Evolutionary conservation across 2,888 invertebrate genomes (phyloP).

Genomic region (Nymphalis urticae): DNA sequence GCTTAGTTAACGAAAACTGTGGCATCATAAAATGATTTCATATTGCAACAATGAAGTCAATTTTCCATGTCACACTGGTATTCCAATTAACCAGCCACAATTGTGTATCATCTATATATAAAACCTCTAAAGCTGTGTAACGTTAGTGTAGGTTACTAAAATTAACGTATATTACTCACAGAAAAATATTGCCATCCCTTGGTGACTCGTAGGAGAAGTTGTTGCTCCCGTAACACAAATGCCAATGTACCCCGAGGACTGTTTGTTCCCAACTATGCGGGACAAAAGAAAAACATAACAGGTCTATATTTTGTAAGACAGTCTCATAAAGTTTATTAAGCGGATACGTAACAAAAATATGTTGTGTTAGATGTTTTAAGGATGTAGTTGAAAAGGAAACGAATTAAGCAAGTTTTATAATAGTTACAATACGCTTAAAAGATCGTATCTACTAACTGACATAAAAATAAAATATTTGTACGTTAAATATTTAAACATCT

Average conservation of each 20-base stretch:
- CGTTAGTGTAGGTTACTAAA: conserved; percentile 36
- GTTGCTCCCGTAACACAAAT: conserved; percentile 95
- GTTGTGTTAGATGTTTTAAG: too few species aligned
- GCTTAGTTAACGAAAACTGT: too few species aligned
- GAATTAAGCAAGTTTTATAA: too few species aligned
- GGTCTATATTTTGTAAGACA: not conserved
- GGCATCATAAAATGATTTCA: conserved; percentile 1
- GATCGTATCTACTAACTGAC: too few species aligned
- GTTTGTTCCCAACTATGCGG: conserved; percentile 65
- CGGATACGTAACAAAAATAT: too few species aligned
- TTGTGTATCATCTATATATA: conserved; percentile 40
- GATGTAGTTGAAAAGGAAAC: too few species aligned
- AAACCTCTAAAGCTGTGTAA: conserved; percentile 38
- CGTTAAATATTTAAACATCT: too few species aligned
- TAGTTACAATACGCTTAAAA: too few species aligned
- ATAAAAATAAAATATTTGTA: too few species aligned
- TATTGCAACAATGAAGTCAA: conserved; percentile 32
- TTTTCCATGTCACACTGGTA: conserved; percentile 33
- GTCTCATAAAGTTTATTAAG: too few species aligned
- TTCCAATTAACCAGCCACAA: conserved; percentile 43
- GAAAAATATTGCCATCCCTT: conserved; percentile 97
- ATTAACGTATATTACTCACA: conserved; percentile 81
- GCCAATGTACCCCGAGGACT: conserved; percentile 91
- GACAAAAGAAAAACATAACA: conserved; percentile 34
- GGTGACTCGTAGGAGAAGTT: conserved; percentile 92